Base-by-base conservation (phyloP, 2,888 invertebrate genomes). In the Andrena hattorfiana region DNA sequence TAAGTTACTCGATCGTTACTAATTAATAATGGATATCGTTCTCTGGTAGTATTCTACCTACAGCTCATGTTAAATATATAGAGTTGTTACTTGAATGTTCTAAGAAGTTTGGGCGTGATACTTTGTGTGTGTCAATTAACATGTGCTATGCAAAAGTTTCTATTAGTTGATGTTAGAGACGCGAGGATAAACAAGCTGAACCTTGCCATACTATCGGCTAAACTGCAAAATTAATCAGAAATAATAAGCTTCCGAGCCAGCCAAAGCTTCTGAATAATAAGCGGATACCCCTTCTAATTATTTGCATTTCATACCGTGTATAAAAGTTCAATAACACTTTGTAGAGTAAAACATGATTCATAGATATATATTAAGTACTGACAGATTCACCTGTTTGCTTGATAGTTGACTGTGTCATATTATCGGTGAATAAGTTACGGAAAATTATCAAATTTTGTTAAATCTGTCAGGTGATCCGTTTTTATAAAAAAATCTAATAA, bases 181-280 rank as follows among this genome's bases (percentile, higher is more conserved):
- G 76, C 77, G 80, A 88, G 83, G 81, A 86, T 88, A 86, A 83
- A 89, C 81, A 86, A 81, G 88, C 86, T 86, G 86, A 89, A 86
- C 86, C 87, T 85, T 86, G 84, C 84, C 86, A 87, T 87, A 90
- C 86, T 91, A 89, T 87, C 75, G 81, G 87, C 90, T 89, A 90
- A 90, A 87, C 79, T 88, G 90, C 87, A 83, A 92, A 91, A 90
- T 87, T 75, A 90, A 90, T 83, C 69, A 83, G 85, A 89, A 89
- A 89, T 89, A 90, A 90, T 84, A 91, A 92, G 90, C 91, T 88
- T 89, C 68, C 86, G 84, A 87, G 88, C 86, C 87, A 90, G 88
- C 88, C 89, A 89, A 89, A 92, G 86, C 87, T 81, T 86, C 81
- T 81, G 83, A 85, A 85, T 86, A 88, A 85, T 73, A 86, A 86